These are phyloP conservation scores for Papilio aristodemus DNA, from an alignment of 1,140 invertebrate genomes.

Conservation along the genomic window DNA sequence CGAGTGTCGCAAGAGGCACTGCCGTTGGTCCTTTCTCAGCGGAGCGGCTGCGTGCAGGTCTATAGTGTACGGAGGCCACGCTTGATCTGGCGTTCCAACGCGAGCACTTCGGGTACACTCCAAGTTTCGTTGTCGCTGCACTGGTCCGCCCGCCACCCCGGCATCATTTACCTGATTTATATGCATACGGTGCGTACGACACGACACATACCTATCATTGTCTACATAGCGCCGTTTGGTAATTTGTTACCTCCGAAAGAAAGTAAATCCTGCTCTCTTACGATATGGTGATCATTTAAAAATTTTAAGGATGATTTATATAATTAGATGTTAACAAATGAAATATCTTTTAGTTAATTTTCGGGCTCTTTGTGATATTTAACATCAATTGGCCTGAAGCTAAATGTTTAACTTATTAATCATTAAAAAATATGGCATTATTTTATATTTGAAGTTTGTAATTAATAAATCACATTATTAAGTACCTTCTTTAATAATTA, in stretches of 20 bases:
- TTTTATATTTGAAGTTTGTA: too few species aligned
- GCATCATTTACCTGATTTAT: slow-evolving; percentile 59
- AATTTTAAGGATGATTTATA: not conserved
- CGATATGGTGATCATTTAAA: slow-evolving; percentile 33
- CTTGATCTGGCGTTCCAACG: slow-evolving; percentile 63
- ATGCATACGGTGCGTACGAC: slow-evolving; percentile 51
- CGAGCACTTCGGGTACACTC: slow-evolving; percentile 57
- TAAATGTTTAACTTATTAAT: too few species aligned
- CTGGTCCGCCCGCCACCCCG: slow-evolving; percentile 47
- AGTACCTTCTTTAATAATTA: too few species aligned
- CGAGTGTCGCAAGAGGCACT: slow-evolving; percentile 54
- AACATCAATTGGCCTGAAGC: too few species aligned
- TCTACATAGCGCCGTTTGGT: slow-evolving; percentile 47
- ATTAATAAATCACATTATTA: too few species aligned
- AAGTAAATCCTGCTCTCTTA: slow-evolving; percentile 56
- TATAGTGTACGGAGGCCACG: slow-evolving; percentile 65
- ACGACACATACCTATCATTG: slow-evolving; percentile 54
- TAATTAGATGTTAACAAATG: not conserved
- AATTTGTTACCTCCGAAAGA: slow-evolving; percentile 43
- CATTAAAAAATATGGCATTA: too few species aligned
- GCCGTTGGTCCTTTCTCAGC: slow-evolving; percentile 61
- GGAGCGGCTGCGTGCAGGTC: slow-evolving; percentile 61
- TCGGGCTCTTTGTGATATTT: too few species aligned
- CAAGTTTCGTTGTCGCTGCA: slow-evolving; percentile 47
- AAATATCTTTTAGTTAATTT: too few species aligned